Evolutionary conservation across 92 coral and sea anemone genomes (phyloP).

Genomic region (Zoanthus solanderi): DNA sequence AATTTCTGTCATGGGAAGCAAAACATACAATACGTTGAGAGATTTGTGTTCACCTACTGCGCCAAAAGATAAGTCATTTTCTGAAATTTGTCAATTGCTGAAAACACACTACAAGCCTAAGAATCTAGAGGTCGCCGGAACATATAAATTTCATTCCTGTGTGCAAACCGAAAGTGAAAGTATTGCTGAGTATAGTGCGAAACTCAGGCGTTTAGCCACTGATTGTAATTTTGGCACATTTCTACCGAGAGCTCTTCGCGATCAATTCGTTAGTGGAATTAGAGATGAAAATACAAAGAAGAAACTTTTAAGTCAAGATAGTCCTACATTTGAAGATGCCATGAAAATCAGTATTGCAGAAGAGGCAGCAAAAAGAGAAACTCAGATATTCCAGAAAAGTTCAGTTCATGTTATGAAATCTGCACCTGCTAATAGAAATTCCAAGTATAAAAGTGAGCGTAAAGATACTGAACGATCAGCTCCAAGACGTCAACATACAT

Average conservation of each 20-base stretch:
- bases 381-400: neutral
- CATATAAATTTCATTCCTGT: neutral
- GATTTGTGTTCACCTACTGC: conserved; percentile 55
- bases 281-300: neutral
- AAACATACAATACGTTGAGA: conserved; percentile 41
- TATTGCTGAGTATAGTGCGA: neutral
- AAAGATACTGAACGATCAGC: conserved; percentile 1
- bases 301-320: neutral
- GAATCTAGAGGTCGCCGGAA: neutral
- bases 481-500: neutral
- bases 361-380: neutral
- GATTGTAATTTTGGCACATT: neutral
- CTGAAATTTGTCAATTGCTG: neutral
- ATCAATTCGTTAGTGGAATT: neutral
- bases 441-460: neutral
- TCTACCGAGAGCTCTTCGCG: conserved; percentile 1
- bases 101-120: conserved; percentile 4
- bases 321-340: conserved; percentile 1
- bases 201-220: neutral
- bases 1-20: conserved; percentile 62
- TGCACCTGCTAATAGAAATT: neutral
- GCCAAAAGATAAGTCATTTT: conserved; percentile 58
- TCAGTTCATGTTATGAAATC: neutral
- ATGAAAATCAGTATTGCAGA: neutral
- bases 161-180: neutral